Percentiles rank a stretch among this genome's conserved stretches.
These are phyloP conservation scores for Idaea biselata DNA, from an alignment of 2,888 invertebrate genomes.

Conservation along the genomic window DNA sequence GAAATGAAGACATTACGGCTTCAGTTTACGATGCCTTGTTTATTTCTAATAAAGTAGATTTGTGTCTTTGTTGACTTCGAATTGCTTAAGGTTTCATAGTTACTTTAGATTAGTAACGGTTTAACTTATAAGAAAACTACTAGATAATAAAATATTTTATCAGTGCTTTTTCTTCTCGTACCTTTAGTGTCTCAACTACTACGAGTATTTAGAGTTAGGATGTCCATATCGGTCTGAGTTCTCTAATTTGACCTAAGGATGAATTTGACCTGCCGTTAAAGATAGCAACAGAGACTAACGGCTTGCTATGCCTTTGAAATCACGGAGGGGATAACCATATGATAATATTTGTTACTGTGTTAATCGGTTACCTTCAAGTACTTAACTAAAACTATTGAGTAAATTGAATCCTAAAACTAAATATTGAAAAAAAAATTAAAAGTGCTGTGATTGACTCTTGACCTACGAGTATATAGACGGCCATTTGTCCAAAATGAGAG, in stretches of 20 bases:
- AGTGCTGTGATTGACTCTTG: too few relatives aligned
- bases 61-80: conserved; percentile 1
- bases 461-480: too few relatives aligned
- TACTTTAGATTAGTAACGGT: not conserved
- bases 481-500: too few relatives aligned
- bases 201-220: not conserved
- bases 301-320: not conserved
- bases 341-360: not conserved
- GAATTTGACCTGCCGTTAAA: not conserved
- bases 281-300: not conserved
- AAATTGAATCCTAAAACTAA: too few relatives aligned
- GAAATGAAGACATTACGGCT: conserved; percentile 10
- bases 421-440: too few relatives aligned
- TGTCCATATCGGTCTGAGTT: not conserved
- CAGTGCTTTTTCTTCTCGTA: not conserved
- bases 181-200: not conserved
- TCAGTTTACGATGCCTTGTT: not conserved
- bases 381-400: too few relatives aligned
- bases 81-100: not conserved
- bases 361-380: too few relatives aligned
- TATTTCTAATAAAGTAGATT: not conserved
- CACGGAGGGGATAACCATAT: not conserved
- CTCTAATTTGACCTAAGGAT: not conserved
- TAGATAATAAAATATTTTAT: not conserved
- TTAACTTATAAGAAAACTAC: not conserved